Evolutionary conservation across 1,140 invertebrate genomes (phyloP).

Genomic region (Calosoma granatense): DNA sequence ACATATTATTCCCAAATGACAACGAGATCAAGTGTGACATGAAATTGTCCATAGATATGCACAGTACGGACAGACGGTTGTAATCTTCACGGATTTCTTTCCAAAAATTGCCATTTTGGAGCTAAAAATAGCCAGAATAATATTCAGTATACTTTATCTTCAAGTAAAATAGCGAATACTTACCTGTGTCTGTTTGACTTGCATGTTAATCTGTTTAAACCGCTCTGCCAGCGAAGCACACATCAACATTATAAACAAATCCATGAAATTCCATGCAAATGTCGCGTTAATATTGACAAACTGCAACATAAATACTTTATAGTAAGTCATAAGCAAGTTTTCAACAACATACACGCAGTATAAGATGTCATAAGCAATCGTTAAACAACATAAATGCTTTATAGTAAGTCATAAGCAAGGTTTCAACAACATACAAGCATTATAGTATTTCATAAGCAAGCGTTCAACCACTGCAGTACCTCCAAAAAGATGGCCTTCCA

Average conservation of each 20-base stretch:
- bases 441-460: no score
- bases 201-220: slow-evolving; percentile 47
- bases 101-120: slow-evolving; percentile 38
- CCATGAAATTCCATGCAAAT: slow-evolving; percentile 40
- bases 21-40: slow-evolving; percentile 49
- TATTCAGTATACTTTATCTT: neutral
- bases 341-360: neutral
- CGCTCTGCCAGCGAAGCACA: slow-evolving; percentile 43
- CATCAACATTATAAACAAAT: slow-evolving; percentile 52
- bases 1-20: slow-evolving; percentile 59
- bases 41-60: slow-evolving; percentile 42
- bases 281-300: slow-evolving; percentile 3
- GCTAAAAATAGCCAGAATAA: slow-evolving; percentile 22
- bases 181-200: slow-evolving; percentile 32
- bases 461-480: no score
- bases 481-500: no score
- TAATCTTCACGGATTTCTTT: slow-evolving; percentile 44
- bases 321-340: slow-evolving; percentile 19
- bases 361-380: no score
- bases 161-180: neutral
- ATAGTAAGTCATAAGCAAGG: slow-evolving; percentile 20
- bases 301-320: slow-evolving; percentile 21
- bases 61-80: slow-evolving; percentile 42
- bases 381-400: slow-evolving; percentile 21
- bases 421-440: neutral